phyloP scores from a whole-genome alignment of 2,113 vertebrate genomes.

The Danionella cerebrum region DNA sequence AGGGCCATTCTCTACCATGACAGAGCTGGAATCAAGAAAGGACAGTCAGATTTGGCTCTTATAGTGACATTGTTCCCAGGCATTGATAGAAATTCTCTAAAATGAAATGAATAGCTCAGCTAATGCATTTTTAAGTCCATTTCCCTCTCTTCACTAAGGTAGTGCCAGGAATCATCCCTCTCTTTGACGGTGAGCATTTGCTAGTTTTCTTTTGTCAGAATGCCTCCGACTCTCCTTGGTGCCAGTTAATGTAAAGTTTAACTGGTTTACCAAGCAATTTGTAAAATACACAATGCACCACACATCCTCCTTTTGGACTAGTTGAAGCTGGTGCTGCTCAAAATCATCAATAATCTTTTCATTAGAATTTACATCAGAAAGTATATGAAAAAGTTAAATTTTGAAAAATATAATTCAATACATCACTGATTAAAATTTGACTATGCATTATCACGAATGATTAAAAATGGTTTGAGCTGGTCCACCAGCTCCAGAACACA shows the following conservation, averaged over 20 bases:
- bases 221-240: neutral
- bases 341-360: too few species aligned
- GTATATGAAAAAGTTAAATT: too few species aligned
- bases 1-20: conserved; percentile 6
- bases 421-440: too few species aligned
- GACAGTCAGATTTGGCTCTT: conserved; percentile 16
- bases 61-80: conserved; percentile 12
- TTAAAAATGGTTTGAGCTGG: too few species aligned
- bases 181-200: conserved; percentile 42
- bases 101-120: conserved; percentile 37
- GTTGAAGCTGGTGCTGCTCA: neutral
- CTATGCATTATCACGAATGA: too few species aligned
- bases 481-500: too few species aligned
- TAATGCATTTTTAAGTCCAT: conserved; percentile 37
- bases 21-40: conserved; percentile 20
- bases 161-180: conserved; percentile 39
- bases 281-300: conserved; percentile 12
- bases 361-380: too few species aligned
- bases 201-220: conserved; percentile 26
- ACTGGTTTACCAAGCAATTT: conserved; percentile 23
- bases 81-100: conserved; percentile 34
- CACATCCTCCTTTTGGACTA: conserved; percentile 10
- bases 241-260: conserved; percentile 23
- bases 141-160: conserved; percentile 17
- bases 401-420: too few species aligned